Base-by-base conservation (phyloP, 2,888 invertebrate species). In the Fragum sueziense region DNA sequence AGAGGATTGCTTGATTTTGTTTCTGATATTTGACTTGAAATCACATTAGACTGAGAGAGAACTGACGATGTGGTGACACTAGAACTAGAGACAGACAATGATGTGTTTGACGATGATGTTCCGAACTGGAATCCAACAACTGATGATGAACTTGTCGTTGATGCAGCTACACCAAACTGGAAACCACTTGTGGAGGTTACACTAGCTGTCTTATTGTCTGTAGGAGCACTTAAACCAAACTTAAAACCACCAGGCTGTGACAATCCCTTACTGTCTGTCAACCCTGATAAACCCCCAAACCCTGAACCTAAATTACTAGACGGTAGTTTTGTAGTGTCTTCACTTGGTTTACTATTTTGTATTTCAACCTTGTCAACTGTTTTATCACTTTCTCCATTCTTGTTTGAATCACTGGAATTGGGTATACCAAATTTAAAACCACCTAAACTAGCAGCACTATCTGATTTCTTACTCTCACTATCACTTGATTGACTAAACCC, bases 41-140 rank as follows among this genome's bases (percentile, higher is more conserved):
- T 25, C 41, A 25, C 41, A 65, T 17, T 65, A 27, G 65, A 65
- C 37, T 65, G 37, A 25, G 65, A 34, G 22, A 65, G 22, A 34
- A 41, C 41, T 65, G 65, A 65, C n/a, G n/a, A 14, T 4, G 34
- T 34, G 22, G 37, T 65, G 9, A 41, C 37, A 65, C 57, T 68
- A 7, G 57, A 25, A 52, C 34, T 62, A 51, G 54, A 70, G 76
- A 54, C 70, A 31, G 61, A 29, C 9, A 25, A 34, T 41, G 65
- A 34, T 34, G 20, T 37, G 27, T 54, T 41, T 62, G 76, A 76
- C 27, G 76, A 34, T 29, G 70, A 20, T 29, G 52, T 67, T 59
- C 83, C 77, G 70, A 82, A 76, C 73, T 79, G 74, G 59, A 82
- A 76, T 20, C 77, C 77, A 27, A 51, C 41, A n/a, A 22, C 52